Percentiles rank a stretch among this genome's conserved stretches.
These are phyloP conservation scores for Anser brachyrhynchus DNA, from an alignment of 2,113 vertebrate species.

Conservation along the genomic window DNA sequence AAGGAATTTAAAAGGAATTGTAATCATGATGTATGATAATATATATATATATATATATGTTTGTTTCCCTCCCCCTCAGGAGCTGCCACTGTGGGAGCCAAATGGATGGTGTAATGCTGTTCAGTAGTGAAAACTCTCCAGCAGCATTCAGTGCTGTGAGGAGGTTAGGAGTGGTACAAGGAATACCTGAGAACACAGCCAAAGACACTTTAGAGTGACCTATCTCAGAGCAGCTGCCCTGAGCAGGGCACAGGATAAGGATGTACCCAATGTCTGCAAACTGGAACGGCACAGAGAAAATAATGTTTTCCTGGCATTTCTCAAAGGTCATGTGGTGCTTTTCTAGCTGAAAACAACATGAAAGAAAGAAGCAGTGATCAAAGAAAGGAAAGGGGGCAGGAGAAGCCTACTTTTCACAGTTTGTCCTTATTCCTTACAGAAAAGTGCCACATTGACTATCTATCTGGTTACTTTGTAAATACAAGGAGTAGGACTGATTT, in stretches of 20 bases:
- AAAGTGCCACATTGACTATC: neutral
- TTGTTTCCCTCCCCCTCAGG: neutral
- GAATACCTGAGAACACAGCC: neutral
- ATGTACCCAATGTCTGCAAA: neutral
- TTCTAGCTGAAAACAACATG: slow-evolving; percentile 20
- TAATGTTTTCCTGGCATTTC: slow-evolving; percentile 51
- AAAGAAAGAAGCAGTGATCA: slow-evolving; percentile 24
- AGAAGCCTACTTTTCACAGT: neutral
- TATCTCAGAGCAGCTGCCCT: neutral
- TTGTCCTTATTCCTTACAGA: slow-evolving; percentile 14
- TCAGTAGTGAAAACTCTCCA: neutral
- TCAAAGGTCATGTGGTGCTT: slow-evolving; percentile 41
- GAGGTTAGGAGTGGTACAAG: neutral
- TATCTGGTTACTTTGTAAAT: slow-evolving; percentile 44
- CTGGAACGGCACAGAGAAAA: neutral
- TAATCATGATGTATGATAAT: neutral
- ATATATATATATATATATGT: neutral
- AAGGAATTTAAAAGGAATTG: neutral
- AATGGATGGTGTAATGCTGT: neutral
- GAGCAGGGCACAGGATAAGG: neutral
- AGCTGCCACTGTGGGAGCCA: neutral
- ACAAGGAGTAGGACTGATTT: slow-evolving; percentile 52
- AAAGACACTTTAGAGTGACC: neutral
- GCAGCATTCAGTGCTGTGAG: neutral
- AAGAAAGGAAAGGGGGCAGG: neutral